Conservation (phyloP, 2,888 invertebrate genomes). For the Microchrysa polita region DNA sequence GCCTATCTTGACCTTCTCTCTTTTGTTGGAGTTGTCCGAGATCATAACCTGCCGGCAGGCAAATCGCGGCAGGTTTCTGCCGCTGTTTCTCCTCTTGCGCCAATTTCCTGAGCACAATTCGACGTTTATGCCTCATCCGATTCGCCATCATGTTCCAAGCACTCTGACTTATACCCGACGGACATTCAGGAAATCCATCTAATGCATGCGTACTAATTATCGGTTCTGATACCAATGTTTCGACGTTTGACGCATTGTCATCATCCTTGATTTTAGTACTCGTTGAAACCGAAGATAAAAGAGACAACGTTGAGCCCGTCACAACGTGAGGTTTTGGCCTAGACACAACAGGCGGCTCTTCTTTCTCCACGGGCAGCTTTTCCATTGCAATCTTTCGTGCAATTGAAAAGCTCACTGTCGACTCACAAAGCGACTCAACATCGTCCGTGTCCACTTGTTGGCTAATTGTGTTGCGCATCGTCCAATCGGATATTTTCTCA, state of each 20-base stretch:
- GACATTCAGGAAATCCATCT: background rate
- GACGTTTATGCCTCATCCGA: background rate
- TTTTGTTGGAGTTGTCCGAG: slow-evolving; percentile 37
- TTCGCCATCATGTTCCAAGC: background rate
- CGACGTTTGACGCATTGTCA: background rate
- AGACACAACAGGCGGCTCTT: background rate
- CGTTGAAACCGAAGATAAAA: too few relatives aligned
- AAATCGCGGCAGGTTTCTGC: background rate
- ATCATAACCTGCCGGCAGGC: slow-evolving; percentile 46
- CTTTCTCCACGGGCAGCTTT: slow-evolving; percentile 6
- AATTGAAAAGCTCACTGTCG: slow-evolving; percentile 32
- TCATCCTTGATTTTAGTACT: background rate
- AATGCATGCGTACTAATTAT: background rate
- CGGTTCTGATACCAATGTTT: background rate
- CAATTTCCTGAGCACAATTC: background rate
- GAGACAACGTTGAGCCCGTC: too few relatives aligned
- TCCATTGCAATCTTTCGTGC: background rate
- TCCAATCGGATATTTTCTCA: slow-evolving; percentile 47
- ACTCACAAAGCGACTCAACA: slow-evolving; percentile 30
- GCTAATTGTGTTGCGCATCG: slow-evolving; percentile 31
- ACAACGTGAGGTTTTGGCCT: too few relatives aligned
- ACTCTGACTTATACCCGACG: background rate
- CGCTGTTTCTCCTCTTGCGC: background rate
- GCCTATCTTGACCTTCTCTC: background rate
- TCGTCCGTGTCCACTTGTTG: slow-evolving; percentile 23